phyloP scores from a whole-genome alignment of 1,140 invertebrate species.

The Venturia canescens region DNA sequence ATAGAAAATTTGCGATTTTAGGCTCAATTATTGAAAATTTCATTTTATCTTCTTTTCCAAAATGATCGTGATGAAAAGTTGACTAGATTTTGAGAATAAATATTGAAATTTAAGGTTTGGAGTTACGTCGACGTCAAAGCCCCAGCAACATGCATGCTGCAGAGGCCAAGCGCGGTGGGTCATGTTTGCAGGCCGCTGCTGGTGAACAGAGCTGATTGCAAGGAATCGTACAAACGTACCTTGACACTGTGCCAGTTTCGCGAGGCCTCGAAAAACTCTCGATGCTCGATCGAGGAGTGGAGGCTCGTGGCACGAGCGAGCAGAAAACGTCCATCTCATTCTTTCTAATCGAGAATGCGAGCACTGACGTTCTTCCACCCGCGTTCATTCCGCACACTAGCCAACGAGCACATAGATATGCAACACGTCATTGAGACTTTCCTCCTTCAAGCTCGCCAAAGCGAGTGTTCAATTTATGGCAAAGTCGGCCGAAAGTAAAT shows the following conservation, averaged over 20 bases:
- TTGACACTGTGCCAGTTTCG: constrained; percentile 73
- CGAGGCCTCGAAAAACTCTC: constrained; percentile 53
- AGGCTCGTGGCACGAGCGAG: neutral
- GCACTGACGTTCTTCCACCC: constrained; percentile 24
- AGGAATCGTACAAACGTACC: constrained; percentile 46
- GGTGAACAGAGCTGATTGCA: neutral
- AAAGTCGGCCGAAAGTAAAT: neutral
- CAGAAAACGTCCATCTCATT: constrained; percentile 23
- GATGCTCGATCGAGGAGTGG: constrained; percentile 1
- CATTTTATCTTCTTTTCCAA: no score
- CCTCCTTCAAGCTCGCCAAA: constrained; percentile 60
- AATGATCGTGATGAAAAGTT: no score
- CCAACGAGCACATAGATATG: neutral
- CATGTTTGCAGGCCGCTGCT: neutral
- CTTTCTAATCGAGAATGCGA: constrained; percentile 26
- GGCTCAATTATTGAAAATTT: no score
- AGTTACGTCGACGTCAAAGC: neutral
- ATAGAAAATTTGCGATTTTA: no score
- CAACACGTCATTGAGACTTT: constrained; percentile 1
- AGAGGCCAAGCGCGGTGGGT: neutral
- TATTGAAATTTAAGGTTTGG: no score
- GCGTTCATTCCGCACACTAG: neutral
- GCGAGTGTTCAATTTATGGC: constrained; percentile 19
- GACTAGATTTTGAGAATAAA: no score
- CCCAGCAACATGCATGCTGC: neutral